Conservation (phyloP, 2,113 vertebrate species). For the Gobius niger region DNA sequence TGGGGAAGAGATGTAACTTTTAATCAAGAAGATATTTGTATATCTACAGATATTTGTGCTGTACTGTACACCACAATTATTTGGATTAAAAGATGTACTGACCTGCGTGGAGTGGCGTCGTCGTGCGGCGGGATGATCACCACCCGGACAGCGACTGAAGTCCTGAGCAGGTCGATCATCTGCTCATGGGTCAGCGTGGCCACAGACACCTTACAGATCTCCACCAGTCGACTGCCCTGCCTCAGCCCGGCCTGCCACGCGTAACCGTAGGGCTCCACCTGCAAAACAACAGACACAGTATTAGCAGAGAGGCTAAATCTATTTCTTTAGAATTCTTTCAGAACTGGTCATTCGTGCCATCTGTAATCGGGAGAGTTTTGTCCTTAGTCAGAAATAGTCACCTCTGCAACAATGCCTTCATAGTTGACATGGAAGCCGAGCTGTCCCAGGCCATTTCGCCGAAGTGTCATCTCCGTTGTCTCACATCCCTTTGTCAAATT, state of each 20-base stretch:
- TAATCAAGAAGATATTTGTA: no score
- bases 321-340: not conserved
- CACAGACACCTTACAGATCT: constrained; percentile 97
- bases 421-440: constrained; percentile 99
- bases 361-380: not conserved
- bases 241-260: constrained; percentile 97
- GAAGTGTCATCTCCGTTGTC: constrained; percentile 94
- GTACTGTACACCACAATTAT: no score
- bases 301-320: not conserved
- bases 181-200: constrained; percentile 96
- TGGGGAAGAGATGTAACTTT: constrained; percentile 38
- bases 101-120: constrained; percentile 96
- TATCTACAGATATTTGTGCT: no score
- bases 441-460: constrained; percentile 94
- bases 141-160: constrained; percentile 92
- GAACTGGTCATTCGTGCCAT: not conserved
- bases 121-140: constrained; percentile 96
- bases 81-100: constrained; percentile 23
- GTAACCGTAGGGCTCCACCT: constrained; percentile 93
- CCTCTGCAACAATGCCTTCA: constrained; percentile 97
- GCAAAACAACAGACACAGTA: not conserved
- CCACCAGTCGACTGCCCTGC: constrained; percentile 95
- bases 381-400: constrained; percentile 7
- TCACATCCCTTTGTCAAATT: constrained; percentile 97
- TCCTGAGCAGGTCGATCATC: constrained; percentile 97